phyloP scores from a whole-genome alignment of 2,888 invertebrate genomes.

The Chymomyza caudatula region DNA sequence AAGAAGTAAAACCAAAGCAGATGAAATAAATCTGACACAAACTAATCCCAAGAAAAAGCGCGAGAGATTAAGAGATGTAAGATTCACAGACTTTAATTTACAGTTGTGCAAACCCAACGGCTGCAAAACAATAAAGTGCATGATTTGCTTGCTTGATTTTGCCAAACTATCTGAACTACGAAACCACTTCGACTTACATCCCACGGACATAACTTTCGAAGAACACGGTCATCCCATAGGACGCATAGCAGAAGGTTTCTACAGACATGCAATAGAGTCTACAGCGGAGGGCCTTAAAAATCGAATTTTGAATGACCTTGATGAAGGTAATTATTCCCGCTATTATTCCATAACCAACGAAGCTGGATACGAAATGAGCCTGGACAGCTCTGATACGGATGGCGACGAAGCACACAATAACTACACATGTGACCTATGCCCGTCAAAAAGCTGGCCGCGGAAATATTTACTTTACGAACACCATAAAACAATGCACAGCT shows the following conservation, averaged over 20 bases:
- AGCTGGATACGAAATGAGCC: constrained; percentile 72
- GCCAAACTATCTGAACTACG: constrained; percentile 71
- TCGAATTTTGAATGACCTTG: constrained; percentile 61
- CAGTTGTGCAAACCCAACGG: constrained; percentile 74
- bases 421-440: constrained; percentile 72
- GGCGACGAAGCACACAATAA: constrained; percentile 51
- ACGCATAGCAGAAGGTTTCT: constrained; percentile 66
- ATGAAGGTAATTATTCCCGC: constrained; percentile 53
- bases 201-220: constrained; percentile 55
- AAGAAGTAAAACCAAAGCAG: not conserved
- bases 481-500: constrained; percentile 64
- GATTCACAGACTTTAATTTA: constrained; percentile 47
- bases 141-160: constrained; percentile 75
- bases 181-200: constrained; percentile 65
- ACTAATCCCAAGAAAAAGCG: not conserved
- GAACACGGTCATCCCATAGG: constrained; percentile 53
- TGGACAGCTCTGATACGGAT: constrained; percentile 70
- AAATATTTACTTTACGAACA: constrained; percentile 74
- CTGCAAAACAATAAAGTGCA: constrained; percentile 75
- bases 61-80: not conserved
- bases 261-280: constrained; percentile 61
- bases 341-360: constrained; percentile 77
- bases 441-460: constrained; percentile 61
- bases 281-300: constrained; percentile 48
- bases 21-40: not conserved